Conservation (phyloP, 2,888 invertebrate genomes). For the Tupiocoris notatus region DNA sequence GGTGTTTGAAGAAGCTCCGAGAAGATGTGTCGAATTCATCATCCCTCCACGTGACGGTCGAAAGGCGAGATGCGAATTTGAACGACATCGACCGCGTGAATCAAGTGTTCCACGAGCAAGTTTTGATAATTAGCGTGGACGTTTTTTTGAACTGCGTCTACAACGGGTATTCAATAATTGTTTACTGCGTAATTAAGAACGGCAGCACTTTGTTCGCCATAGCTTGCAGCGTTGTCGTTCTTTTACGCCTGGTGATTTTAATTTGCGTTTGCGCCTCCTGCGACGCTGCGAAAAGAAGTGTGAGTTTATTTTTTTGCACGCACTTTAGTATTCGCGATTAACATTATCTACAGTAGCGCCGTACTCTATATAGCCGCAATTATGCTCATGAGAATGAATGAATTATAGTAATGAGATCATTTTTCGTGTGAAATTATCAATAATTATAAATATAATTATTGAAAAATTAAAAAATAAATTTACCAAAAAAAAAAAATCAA, state of each 20-base stretch:
- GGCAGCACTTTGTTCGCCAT: not conserved
- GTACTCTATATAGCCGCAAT: too few relatives aligned
- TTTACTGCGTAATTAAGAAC: not conserved
- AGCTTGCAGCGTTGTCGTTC: not conserved
- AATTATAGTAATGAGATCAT: too few relatives aligned
- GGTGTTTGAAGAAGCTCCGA: too few relatives aligned
- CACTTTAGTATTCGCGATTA: too few relatives aligned
- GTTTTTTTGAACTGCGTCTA: constrained; percentile 5
- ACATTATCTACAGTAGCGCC: too few relatives aligned
- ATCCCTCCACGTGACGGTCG: not conserved
- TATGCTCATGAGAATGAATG: too few relatives aligned
- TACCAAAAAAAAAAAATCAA: too few relatives aligned
- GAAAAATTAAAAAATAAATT: too few relatives aligned
- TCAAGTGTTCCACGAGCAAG: not conserved
- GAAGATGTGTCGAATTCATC: not conserved
- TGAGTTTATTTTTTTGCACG: too few relatives aligned
- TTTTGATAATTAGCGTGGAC: not conserved
- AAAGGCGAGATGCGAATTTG: not conserved
- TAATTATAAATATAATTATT: too few relatives aligned
- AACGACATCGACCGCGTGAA: not conserved
- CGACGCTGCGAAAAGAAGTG: not conserved
- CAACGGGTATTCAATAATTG: constrained; percentile 1
- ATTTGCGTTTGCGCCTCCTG: not conserved
- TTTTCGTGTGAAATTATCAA: too few relatives aligned
- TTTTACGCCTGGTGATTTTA: not conserved